Base-by-base conservation (phyloP, 2,113 vertebrate species). In the Haplochromis burtoni region DNA sequence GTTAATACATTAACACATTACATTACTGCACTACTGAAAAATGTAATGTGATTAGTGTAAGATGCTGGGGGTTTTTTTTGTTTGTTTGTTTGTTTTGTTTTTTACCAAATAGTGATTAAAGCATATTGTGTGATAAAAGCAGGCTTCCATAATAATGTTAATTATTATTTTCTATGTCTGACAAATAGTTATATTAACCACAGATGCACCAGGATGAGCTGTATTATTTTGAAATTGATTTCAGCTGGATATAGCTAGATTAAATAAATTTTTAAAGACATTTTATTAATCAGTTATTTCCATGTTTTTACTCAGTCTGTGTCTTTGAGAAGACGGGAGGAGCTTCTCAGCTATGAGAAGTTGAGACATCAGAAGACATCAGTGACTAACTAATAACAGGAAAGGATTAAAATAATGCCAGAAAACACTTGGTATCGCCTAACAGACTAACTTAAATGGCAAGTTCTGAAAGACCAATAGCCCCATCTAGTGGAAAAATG, bases 401-500 rank as follows among this genome's bases (percentile, higher is more conserved):
- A 47, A 19, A 29, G 4, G 4, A 76, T 76, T 45, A 5, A 17
- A 76, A 47, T 26, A 47, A 29, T 29, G 42, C 4, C 40, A 73
- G 21, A 29, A 76, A 73, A 76, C 21, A 45, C 24, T 29, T 76
- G 24, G 1, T 45, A 19, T 47, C 68, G 10, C 24, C 40, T 29
- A 29, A 47, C 24, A 31, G 42, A n/a, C 17, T 2, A 78, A 49
- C 16, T 31, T 47, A 8, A 49, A 29, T 31, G 71, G 26, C 71
- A 78, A 31, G 7, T 78, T 78, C 10, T 57, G 63, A 87, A 84
- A 93, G 95, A 90, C 9, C 89, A 91, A 91, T 91, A 92, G 73
- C 89, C 3, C 93, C 94, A 95, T 90, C 96, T 96, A 92, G 92
- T 88, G 95, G 94, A 78, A 8, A 55, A 14, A 51, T 2, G 31